A percentile compares a stretch with the other conserved stretches of the same genome.
These are phyloP conservation scores for Stegostoma tigrinum DNA, from an alignment of 2,113 vertebrate genomes.

Conservation along the genomic window DNA sequence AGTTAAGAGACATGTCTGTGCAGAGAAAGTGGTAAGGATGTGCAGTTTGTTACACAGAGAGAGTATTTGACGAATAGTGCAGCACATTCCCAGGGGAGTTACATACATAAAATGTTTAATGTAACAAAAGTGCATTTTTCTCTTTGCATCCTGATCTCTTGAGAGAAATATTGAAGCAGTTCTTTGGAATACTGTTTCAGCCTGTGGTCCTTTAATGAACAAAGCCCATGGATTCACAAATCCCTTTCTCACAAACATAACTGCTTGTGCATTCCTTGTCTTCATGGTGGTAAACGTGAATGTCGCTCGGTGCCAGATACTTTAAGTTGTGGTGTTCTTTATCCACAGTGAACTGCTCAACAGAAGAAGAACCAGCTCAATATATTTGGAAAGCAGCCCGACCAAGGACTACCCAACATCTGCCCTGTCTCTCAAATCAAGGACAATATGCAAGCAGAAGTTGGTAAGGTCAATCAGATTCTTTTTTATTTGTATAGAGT, in stretches of 20 bases:
- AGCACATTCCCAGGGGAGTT: not conserved
- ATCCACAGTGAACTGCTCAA: conserved; percentile 61
- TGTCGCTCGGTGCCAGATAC: not conserved
- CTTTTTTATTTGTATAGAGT: no score
- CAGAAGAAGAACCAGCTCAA: conserved; percentile 55
- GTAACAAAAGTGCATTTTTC: not conserved
- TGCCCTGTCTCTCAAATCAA: conserved; percentile 67
- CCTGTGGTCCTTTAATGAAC: not conserved
- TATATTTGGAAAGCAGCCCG: conserved; percentile 68
- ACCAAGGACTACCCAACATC: conserved; percentile 53
- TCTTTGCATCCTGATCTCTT: not conserved
- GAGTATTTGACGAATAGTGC: no score
- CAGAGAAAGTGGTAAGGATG: not conserved
- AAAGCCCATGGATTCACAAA: not conserved
- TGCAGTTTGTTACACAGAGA: not conserved
- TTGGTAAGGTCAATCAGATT: conserved; percentile 65
- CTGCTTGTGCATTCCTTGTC: not conserved
- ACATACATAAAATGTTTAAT: no score
- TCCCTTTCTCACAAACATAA: not conserved
- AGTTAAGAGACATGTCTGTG: not conserved
- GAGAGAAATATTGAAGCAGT: not conserved
- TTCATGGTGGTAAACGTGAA: not conserved
- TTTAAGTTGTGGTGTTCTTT: not conserved
- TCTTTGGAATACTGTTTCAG: not conserved
- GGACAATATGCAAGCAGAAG: conserved; percentile 64